These are phyloP conservation scores for Lepeophtheirus salmonis DNA, from an alignment of 1,140 invertebrate species.

Conservation along the genomic window DNA sequence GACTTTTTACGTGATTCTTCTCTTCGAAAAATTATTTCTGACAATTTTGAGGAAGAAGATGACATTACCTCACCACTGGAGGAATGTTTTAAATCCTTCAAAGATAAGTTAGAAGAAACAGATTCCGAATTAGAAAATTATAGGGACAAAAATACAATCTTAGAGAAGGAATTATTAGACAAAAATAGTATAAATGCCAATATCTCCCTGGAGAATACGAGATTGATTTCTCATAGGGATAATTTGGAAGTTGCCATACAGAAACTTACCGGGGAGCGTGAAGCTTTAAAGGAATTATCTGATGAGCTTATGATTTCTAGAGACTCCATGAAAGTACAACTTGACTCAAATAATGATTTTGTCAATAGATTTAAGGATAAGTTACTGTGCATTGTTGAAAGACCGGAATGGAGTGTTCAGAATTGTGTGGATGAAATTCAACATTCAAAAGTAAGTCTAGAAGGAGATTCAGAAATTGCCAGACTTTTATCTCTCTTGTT, in stretches of 20 bases:
- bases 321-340: neutral
- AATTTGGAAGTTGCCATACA: neutral
- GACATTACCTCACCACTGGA: neutral
- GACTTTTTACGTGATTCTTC: neutral
- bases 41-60: neutral
- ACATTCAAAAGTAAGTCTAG: neutral
- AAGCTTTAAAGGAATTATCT: neutral
- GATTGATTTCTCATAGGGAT: neutral
- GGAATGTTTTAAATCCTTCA: slow-evolving; percentile 2
- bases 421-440: neutral
- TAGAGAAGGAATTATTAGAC: neutral
- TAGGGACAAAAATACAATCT: neutral
- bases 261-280: neutral
- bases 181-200: neutral
- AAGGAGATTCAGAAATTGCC: neutral
- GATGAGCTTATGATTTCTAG: neutral
- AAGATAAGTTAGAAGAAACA: neutral
- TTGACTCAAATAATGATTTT: neutral
- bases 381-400: neutral
- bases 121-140: neutral
- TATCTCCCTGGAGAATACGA: neutral
- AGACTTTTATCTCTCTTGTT: neutral
- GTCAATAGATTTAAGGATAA: neutral
- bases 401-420: neutral
- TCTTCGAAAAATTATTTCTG: neutral